phyloP scores from a whole-genome alignment of 2,797 vertebrate species.

The Martes flavigula region DNA sequence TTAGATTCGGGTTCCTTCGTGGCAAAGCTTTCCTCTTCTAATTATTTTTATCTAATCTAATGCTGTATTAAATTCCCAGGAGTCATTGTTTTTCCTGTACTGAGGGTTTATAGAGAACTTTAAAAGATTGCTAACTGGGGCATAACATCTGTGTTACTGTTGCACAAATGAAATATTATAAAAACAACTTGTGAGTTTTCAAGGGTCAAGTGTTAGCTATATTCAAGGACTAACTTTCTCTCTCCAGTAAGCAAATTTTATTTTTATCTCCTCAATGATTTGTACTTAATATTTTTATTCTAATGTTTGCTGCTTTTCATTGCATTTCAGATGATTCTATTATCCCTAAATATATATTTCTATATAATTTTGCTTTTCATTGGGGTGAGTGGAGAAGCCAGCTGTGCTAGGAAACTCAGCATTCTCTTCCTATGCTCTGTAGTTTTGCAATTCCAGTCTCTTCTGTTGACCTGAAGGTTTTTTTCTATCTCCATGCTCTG shows the following conservation, averaged over 20 bases:
- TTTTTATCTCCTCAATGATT: neutral
- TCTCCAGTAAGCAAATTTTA: neutral
- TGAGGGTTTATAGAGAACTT: neutral
- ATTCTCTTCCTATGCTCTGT: fast-evolving
- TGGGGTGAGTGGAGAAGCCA: neutral
- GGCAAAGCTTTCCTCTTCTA: neutral
- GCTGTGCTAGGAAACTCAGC: fast-evolving
- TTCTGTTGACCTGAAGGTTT: neutral
- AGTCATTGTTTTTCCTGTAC: neutral
- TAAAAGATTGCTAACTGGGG: neutral
- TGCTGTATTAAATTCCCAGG: neutral
- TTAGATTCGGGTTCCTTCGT: neutral
- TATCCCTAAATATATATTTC: neutral
- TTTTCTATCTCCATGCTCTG: too few relatives aligned
- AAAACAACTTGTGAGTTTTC: neutral
- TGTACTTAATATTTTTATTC: neutral
- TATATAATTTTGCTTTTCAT: neutral
- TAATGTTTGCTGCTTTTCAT: neutral
- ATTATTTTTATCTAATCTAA: constrained; percentile 52
- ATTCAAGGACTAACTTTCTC: neutral
- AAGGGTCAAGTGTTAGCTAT: neutral
- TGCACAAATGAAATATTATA: neutral
- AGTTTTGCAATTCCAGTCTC: neutral
- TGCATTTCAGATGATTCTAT: neutral
- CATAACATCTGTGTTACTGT: neutral